phyloP scores from a whole-genome alignment of 2,888 invertebrate species.

The Clostera curtula region DNA sequence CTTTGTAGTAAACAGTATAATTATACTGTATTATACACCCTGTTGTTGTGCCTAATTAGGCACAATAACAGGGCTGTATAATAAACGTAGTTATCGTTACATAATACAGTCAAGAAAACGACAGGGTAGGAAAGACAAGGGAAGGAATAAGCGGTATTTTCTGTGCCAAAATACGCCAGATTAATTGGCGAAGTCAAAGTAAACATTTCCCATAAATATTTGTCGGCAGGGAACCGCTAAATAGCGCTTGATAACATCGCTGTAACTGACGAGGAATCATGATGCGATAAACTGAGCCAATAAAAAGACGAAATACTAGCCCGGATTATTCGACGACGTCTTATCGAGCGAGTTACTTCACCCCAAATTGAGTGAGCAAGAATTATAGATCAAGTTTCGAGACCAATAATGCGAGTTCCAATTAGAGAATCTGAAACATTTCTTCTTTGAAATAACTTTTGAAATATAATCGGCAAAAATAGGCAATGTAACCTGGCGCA shows the following conservation, averaged over 20 bases:
- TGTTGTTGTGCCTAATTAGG: too few relatives aligned
- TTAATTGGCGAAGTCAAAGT: slow-evolving; percentile 31
- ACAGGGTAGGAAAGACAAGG: slow-evolving; percentile 5
- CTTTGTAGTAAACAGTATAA: too few relatives aligned
- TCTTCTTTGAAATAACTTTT: too few relatives aligned
- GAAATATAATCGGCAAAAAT: too few relatives aligned
- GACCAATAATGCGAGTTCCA: slow-evolving; percentile 59
- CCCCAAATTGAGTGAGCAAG: slow-evolving; percentile 65
- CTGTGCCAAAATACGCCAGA: slow-evolving; percentile 17
- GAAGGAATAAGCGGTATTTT: slow-evolving; percentile 13
- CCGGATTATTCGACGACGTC: slow-evolving; percentile 57
- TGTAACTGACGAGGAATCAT: slow-evolving; percentile 48
- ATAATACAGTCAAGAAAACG: too few relatives aligned
- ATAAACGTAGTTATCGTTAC: too few relatives aligned
- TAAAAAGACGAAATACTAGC: slow-evolving; percentile 54
- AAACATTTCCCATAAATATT: slow-evolving; percentile 37
- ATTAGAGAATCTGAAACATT: slow-evolving; percentile 59
- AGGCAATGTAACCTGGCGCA: too few relatives aligned
- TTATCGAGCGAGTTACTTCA: slow-evolving; percentile 58
- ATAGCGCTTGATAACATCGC: slow-evolving; percentile 50
- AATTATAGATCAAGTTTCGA: slow-evolving; percentile 67
- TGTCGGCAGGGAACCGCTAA: slow-evolving; percentile 38
- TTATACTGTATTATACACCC: too few relatives aligned
- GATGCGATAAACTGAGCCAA: slow-evolving; percentile 54
- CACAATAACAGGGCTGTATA: too few relatives aligned